These are phyloP conservation scores for Plotosus lineatus DNA, from an alignment of 2,113 vertebrate species.

Conservation along the genomic window DNA sequence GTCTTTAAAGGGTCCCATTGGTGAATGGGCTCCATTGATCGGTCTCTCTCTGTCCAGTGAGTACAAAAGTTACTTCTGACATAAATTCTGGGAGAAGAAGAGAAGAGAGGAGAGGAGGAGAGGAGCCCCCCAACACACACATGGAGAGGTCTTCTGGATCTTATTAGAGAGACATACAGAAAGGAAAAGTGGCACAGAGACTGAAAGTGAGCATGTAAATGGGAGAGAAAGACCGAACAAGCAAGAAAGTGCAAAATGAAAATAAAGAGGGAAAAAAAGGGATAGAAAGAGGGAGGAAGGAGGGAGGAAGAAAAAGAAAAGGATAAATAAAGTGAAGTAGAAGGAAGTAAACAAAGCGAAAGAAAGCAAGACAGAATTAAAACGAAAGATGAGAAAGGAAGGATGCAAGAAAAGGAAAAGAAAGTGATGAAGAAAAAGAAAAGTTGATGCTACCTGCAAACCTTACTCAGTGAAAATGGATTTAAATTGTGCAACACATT, in stretches of 20 bases:
- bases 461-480: constrained; percentile 78
- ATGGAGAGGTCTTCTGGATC: constrained; percentile 52
- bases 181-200: background rate
- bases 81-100: constrained; percentile 33
- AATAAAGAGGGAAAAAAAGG: constrained; percentile 64
- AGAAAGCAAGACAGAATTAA: background rate
- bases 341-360: constrained; percentile 18
- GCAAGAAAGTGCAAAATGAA: constrained; percentile 46
- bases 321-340: background rate
- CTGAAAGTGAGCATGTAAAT: background rate
- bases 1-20: constrained; percentile 74
- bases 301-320: constrained; percentile 60
- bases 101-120: background rate
- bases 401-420: constrained; percentile 60
- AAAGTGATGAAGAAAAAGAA: constrained; percentile 70
- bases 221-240: constrained; percentile 11
- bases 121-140: constrained; percentile 36
- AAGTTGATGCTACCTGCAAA: constrained; percentile 76
- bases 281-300: background rate
- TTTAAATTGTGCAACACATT: constrained; percentile 85
- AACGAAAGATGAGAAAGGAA: too few species aligned
- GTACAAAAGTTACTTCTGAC: constrained; percentile 85
- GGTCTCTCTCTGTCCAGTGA: constrained; percentile 74
- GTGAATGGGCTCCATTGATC: constrained; percentile 79
- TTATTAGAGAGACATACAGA: constrained; percentile 35